Conservation (phyloP, 2,888 invertebrate species). For the Limnephilus auricula region DNA sequence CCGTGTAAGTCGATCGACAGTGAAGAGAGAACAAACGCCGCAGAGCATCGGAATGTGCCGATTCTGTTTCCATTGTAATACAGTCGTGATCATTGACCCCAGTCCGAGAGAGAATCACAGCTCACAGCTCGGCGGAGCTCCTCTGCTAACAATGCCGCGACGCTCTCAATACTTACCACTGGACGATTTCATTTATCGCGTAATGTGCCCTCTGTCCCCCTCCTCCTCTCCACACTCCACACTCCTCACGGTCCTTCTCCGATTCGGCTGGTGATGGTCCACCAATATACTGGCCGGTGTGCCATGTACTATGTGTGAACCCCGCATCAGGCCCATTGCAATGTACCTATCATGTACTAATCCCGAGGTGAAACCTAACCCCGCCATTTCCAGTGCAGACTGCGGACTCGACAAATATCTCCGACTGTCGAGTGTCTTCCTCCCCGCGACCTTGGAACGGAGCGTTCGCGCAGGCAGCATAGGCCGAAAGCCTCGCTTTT, state of each 20-base stretch:
- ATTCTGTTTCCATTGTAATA: slow-evolving; percentile 49
- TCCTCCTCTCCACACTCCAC: neutral
- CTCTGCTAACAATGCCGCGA: slow-evolving; percentile 52
- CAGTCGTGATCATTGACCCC: slow-evolving; percentile 54
- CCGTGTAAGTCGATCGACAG: neutral
- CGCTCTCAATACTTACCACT: slow-evolving; percentile 54
- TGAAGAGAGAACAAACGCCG: neutral
- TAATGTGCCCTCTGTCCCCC: slow-evolving; percentile 46
- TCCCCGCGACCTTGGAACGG: slow-evolving; percentile 37
- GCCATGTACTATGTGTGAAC: neutral
- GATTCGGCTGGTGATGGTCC: neutral
- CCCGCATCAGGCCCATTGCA: neutral
- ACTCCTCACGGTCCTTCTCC: neutral
- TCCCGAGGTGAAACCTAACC: neutral
- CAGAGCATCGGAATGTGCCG: slow-evolving; percentile 46
- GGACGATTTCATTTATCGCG: slow-evolving; percentile 59
- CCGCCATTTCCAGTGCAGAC: neutral
- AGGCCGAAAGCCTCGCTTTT: slow-evolving; percentile 40
- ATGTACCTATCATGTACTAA: neutral
- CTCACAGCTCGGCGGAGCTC: slow-evolving; percentile 28
- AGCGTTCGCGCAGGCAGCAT: slow-evolving; percentile 25
- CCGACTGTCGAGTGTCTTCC: neutral
- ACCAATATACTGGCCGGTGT: neutral
- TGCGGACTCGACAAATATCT: slow-evolving; percentile 5
- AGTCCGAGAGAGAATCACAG: slow-evolving; percentile 42